Conservation (phyloP, 2,113 vertebrate species). For the Oreochromis niloticus region DNA sequence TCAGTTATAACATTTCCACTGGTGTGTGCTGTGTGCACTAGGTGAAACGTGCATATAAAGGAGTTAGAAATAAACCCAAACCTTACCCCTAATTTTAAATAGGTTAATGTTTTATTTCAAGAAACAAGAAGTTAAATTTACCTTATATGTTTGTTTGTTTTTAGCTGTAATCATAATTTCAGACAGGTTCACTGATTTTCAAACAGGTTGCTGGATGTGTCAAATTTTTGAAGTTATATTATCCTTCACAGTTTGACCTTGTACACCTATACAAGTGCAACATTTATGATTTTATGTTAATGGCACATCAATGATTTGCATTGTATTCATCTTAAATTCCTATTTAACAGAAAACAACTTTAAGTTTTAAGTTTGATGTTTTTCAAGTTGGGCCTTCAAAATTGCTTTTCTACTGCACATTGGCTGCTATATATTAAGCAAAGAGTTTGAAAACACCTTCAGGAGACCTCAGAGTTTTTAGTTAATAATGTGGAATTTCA, state of each 20-base stretch:
- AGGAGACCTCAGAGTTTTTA: neutral
- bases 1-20: neutral
- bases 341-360: neutral
- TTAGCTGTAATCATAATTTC: neutral
- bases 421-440: rapidly evolving
- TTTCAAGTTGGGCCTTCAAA: neutral
- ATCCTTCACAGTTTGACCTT: neutral
- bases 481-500: neutral
- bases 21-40: neutral
- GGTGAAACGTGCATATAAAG: neutral
- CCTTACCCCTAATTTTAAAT: neutral
- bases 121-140: neutral
- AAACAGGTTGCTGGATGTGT: neutral
- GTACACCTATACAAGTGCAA: neutral
- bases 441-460: neutral
- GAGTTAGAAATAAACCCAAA: neutral
- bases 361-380: neutral
- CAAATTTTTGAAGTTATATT: neutral
- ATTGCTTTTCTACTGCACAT: neutral
- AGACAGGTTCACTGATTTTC: neutral
- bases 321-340: neutral
- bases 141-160: neutral
- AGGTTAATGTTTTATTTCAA: neutral
- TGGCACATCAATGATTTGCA: neutral
- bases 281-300: neutral